Conservation (phyloP, 2,888 invertebrate species). For the Ormyrus nitidulus region DNA sequence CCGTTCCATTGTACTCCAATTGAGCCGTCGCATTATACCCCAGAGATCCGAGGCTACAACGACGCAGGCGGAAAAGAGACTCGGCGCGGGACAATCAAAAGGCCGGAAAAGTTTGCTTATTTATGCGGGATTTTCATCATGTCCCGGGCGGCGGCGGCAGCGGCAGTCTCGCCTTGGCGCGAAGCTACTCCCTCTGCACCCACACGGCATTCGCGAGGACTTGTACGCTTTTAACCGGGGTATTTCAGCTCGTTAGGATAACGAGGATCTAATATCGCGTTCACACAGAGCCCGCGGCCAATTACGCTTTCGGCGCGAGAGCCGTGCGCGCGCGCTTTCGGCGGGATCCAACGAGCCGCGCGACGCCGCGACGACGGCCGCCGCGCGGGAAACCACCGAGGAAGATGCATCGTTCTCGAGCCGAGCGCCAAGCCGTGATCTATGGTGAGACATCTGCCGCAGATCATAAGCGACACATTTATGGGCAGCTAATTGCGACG, state of each 20-base stretch:
- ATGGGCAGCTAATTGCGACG: conserved; percentile 72
- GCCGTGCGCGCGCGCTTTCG: conserved; percentile 2
- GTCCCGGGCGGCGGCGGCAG: too few species aligned
- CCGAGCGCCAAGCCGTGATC: conserved; percentile 64
- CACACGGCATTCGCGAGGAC: background rate
- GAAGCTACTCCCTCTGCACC: too few species aligned
- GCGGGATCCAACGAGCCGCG: conserved; percentile 39
- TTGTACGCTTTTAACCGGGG: conserved; percentile 66
- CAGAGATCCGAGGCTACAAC: too few species aligned
- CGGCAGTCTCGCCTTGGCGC: too few species aligned
- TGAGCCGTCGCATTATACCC: too few species aligned
- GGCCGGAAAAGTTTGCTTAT: too few species aligned
- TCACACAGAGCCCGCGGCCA: conserved; percentile 69
- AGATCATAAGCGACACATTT: conserved; percentile 73
- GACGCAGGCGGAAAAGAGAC: too few species aligned
- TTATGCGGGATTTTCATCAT: too few species aligned
- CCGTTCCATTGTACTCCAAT: too few species aligned
- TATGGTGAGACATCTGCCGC: conserved; percentile 71
- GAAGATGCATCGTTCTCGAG: conserved; percentile 21
- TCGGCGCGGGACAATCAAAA: too few species aligned
- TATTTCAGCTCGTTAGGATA: conserved; percentile 75
- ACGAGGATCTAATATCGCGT: conserved; percentile 75
- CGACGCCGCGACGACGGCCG: background rate
- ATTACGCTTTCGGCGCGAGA: conserved; percentile 68
- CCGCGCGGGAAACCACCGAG: background rate